These are phyloP conservation scores for Resseliella maxima DNA, from an alignment of 2,888 invertebrate genomes.

Conservation along the genomic window DNA sequence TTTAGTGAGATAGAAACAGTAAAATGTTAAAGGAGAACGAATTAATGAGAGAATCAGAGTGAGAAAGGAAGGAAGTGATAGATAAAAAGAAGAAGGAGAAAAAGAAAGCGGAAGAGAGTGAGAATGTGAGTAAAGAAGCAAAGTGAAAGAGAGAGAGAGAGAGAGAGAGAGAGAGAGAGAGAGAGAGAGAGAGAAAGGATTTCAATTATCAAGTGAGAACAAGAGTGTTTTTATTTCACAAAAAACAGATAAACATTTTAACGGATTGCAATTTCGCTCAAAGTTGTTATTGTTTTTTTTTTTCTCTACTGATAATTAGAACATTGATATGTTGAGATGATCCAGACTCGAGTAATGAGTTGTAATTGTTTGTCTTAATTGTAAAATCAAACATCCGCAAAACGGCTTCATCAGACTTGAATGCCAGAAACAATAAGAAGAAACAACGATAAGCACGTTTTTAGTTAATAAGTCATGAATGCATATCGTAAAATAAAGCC, in stretches of 20 bases:
- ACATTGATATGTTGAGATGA: background rate
- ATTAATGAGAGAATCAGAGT: too few relatives aligned
- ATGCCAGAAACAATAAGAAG: background rate
- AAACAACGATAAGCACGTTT: background rate
- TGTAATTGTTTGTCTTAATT: background rate
- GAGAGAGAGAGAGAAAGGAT: too few relatives aligned
- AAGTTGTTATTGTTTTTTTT: background rate
- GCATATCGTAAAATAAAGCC: constrained; percentile 1
- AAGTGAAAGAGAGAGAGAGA: too few relatives aligned
- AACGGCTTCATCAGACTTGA: background rate
- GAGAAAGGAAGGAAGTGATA: too few relatives aligned
- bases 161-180: too few relatives aligned
- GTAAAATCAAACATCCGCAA: background rate
- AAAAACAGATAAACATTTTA: background rate
- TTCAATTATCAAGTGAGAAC: background rate
- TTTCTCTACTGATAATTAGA: background rate
- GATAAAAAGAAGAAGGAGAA: too few relatives aligned
- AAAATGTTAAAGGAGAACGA: too few relatives aligned
- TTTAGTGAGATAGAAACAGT: background rate
- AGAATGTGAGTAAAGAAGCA: too few relatives aligned
- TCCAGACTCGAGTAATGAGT: background rate
- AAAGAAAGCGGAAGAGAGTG: too few relatives aligned
- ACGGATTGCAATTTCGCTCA: background rate
- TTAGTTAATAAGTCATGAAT: background rate
- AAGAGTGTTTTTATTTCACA: too few relatives aligned